phyloP scores from a whole-genome alignment of 2,113 vertebrate genomes.

The Ophthalmolycus amberensis region DNA sequence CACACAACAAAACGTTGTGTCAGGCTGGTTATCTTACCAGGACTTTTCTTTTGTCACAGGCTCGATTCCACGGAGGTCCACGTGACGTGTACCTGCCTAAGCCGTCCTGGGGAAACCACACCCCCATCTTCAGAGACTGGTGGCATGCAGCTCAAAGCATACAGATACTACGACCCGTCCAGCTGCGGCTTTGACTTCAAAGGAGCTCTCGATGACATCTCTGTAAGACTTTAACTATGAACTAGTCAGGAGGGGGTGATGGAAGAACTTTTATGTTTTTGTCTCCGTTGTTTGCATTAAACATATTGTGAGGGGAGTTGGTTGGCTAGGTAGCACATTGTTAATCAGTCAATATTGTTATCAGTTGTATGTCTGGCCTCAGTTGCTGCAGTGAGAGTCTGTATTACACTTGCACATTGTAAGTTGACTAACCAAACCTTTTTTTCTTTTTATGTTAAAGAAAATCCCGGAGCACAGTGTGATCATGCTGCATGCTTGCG shows the following conservation, averaged over 20 bases:
- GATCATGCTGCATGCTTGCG: constrained; percentile 94
- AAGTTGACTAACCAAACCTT: background rate
- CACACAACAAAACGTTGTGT: background rate
- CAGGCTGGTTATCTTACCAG: background rate
- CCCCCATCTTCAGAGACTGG: constrained; percentile 97
- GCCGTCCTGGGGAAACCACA: constrained; percentile 98
- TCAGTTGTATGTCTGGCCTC: background rate
- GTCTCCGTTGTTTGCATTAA: background rate
- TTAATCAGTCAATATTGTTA: background rate
- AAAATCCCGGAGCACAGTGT: constrained; percentile 96
- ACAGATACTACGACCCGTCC: constrained; percentile 94
- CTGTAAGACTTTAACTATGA: constrained; percentile 84
- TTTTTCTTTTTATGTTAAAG: constrained; percentile 73
- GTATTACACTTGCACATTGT: background rate
- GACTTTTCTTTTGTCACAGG: constrained; percentile 75
- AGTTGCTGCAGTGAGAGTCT: background rate
- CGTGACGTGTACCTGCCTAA: constrained; percentile 94
- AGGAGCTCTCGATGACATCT: constrained; percentile 94
- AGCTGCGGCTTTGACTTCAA: constrained; percentile 95
- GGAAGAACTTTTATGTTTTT: background rate
- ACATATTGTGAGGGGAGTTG: background rate
- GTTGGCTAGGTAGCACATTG: background rate
- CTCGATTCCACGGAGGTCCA: constrained; percentile 91
- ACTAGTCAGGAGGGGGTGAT: background rate
- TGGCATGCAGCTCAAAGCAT: constrained; percentile 93